Base-by-base conservation (phyloP, 2,113 vertebrate genomes). In the Phrynocephalus versicolor region DNA sequence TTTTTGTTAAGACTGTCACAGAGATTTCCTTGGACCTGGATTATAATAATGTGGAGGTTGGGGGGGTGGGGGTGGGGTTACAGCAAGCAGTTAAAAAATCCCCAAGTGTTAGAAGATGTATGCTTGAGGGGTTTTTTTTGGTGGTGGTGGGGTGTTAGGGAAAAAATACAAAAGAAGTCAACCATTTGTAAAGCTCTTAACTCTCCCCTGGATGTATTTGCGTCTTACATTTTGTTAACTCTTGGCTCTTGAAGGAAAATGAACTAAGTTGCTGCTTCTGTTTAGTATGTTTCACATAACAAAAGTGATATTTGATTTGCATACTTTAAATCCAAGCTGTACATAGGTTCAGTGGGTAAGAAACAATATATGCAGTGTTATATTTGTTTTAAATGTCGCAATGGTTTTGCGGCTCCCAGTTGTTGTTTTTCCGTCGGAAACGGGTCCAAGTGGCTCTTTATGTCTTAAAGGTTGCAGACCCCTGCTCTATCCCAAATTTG, bases 1-100 rank as follows among this genome's bases (percentile, higher is more conserved):
- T 90, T 70, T 89, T 92, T 94, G 92, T 92, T 81, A 25, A 81
- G 62, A 25, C 86, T 93, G 92, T 93, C 93, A 90, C 70, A 89
- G 88, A 85, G 84, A 91, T 94, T 93, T 93, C 33, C 87, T 78
- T 90, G 90, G 89, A 77, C 85, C 91, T 84, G 84, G 86, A 93
- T 94, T 91, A 90, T 78, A 1, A 19, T 78, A 60, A 84, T 91
- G 89, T 41, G 41, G 23, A 21, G 7, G 16, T 6, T 18, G 2
- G 67, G 12, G n/a, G n/a, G n/a, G n/a, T 21, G 51, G 16, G 18
- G 10, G n/a, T n/a, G n/a, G n/a, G n/a, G 81, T 75, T 88, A 10
- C 64, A 82, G 84, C 84, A 82, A 51, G n/a, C 74, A 27, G 27
- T 6, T n/a, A n/a, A n/a, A n/a, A n/a, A n/a, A n/a, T n/a, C n/a